Base-by-base conservation (phyloP, 2,888 invertebrate species). In the Colletes collaris region DNA sequence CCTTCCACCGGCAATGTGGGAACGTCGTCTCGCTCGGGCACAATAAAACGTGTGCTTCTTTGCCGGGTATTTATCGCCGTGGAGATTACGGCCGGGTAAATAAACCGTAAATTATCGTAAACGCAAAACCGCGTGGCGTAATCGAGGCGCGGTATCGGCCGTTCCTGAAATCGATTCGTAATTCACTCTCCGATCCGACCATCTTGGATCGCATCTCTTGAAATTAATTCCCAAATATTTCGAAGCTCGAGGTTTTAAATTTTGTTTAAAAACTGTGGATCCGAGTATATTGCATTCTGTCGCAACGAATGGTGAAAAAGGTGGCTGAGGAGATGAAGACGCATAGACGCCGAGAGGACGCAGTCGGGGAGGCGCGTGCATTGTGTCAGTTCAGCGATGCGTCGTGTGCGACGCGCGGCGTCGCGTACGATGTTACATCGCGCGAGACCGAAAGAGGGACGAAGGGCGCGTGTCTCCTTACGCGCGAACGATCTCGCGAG, bases 321-420 rank as follows among this genome's bases (percentile, higher is more conserved):
- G 10, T 10, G 8, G 8, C 5, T 46, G 11, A 19, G 16, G 11
- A 16, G 46, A 52, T 8, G 40, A 27, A 27, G 27, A 27, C 27
- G 40, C 40, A 7, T 40, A 4, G 40, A 7, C 40, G 40, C 10
- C 44, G 44, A 10, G 44, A 44, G 44, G 44, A 62, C 35, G 49
- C 56, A 46, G 60, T 13, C 44, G 35, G 52, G 73, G 79, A 70
- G 76, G 65, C 78, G 64, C 75, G 72, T 83, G 83, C 79, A 86
- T 87, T 86, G 87, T 88, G 83, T 79, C 76, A 69, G 81, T 77
- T 37, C 81, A 75, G 75, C 85, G 58, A 85, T 84, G 82, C 79
- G 79, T 82, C 81, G 71, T 75, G 83, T 82, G 72, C 72, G 74
- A 79, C 77, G 66, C 78, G 64, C 58, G 52, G n/a, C 62, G 11